phyloP scores from a whole-genome alignment of 2,113 vertebrate species.

The Dicaeum eximium region DNA sequence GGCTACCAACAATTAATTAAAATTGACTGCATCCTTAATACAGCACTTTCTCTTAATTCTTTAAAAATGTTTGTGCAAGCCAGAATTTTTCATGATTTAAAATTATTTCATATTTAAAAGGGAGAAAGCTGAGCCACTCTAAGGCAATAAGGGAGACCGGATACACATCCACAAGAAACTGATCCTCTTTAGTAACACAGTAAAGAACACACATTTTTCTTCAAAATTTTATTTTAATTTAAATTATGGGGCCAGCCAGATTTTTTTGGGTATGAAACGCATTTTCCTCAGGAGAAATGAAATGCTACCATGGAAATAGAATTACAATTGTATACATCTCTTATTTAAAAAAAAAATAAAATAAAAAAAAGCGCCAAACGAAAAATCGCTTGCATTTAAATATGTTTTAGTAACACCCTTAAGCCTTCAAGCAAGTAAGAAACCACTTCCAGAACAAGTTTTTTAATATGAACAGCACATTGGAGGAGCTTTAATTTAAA shows the following conservation, averaged over 20 bases:
- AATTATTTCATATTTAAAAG: neutral
- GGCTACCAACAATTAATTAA: neutral
- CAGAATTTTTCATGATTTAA: neutral
- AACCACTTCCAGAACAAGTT: constrained; percentile 63
- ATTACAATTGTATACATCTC: constrained; percentile 73
- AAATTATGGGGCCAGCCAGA: constrained; percentile 85
- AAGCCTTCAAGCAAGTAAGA: constrained; percentile 68
- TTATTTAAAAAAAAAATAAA: neutral
- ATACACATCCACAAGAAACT: neutral
- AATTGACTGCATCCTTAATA: neutral
- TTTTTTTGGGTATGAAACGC: constrained; percentile 78
- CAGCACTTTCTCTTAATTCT: neutral
- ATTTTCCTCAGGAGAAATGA: constrained; percentile 71
- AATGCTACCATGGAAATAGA: constrained; percentile 62
- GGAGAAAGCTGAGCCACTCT: neutral
- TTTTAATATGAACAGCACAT: constrained; percentile 67
- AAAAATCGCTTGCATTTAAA: constrained; percentile 49
- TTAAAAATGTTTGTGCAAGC: neutral
- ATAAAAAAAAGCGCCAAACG: neutral
- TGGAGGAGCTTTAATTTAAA: constrained; percentile 68
- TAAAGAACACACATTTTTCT: constrained; percentile 69
- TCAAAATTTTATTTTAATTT: constrained; percentile 88
- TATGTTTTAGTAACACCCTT: constrained; percentile 65
- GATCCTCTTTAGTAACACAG: neutral
- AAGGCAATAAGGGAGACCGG: neutral